Evolutionary conservation across 2,888 invertebrate genomes (phyloP).

Genomic region (Acleris cristana): DNA sequence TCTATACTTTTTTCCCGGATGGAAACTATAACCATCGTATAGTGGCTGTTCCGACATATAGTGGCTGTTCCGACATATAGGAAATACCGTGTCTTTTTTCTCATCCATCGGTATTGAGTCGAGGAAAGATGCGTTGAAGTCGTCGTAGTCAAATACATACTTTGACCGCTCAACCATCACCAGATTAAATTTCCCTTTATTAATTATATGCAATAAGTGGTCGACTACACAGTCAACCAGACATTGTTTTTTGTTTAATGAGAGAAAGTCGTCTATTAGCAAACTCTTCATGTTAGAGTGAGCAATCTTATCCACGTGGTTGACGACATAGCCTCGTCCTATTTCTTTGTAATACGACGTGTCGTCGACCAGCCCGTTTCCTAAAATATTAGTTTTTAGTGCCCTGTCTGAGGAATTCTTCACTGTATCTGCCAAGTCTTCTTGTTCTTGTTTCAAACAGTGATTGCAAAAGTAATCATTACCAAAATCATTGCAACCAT

Average conservation of each 20-base stretch:
- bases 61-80: too few relatives aligned
- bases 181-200: background rate
- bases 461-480: background rate
- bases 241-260: background rate
- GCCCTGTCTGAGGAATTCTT: background rate
- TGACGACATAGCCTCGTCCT: background rate
- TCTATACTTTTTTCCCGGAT: too few relatives aligned
- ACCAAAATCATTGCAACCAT: background rate
- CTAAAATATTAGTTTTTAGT: background rate
- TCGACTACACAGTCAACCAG: too few relatives aligned
- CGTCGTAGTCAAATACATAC: too few relatives aligned
- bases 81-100: too few relatives aligned
- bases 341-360: background rate
- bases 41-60: too few relatives aligned
- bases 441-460: background rate
- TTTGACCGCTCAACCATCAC: slow-evolving; percentile 4
- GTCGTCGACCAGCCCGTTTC: background rate
- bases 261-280: background rate
- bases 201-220: background rate
- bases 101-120: too few relatives aligned
- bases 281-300: background rate
- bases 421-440: background rate
- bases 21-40: too few relatives aligned
- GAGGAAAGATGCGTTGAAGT: too few relatives aligned
- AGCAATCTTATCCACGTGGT: background rate